A percentile compares a stretch with the other conserved stretches of the same genome.
These are phyloP conservation scores for Eupristina koningsbergeri DNA, from an alignment of 1,140 invertebrate species.

Conservation along the genomic window DNA sequence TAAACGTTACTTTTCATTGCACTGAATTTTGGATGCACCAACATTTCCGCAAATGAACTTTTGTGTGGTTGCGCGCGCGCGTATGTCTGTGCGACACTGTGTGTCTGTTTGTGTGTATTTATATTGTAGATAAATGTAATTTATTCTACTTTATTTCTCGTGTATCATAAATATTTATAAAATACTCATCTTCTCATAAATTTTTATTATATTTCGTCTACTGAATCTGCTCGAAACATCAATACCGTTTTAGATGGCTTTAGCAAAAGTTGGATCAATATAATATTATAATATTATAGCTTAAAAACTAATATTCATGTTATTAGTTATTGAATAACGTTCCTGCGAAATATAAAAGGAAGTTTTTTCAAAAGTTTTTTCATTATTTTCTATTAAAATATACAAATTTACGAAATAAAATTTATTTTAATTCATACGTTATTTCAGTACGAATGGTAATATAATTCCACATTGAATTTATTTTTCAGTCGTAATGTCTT, in stretches of 20 bases:
- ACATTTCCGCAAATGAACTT: no score
- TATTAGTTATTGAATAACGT: background rate
- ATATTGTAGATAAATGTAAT: background rate
- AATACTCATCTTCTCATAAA: slow-evolving; percentile 6
- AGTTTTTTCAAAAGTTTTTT: no score
- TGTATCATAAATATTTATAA: slow-evolving; percentile 23
- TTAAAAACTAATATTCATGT: background rate
- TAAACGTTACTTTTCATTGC: background rate
- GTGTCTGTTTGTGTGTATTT: background rate
- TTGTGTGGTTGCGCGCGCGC: no score
- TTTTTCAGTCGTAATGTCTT: background rate
- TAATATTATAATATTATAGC: background rate
- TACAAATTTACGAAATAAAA: background rate
- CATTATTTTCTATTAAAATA: background rate
- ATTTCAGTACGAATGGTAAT: no score
- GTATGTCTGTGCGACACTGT: background rate
- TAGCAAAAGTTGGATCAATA: background rate
- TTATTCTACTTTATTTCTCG: slow-evolving; percentile 9
- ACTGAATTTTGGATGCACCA: background rate
- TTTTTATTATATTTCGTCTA: slow-evolving; percentile 14
- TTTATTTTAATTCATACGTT: background rate
- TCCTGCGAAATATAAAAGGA: background rate
- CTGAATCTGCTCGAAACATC: slow-evolving; percentile 4
- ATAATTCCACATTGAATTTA: background rate
- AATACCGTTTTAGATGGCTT: background rate